A percentile compares a stretch with the other conserved stretches of the same genome.
Evolutionary conservation across 2,888 invertebrate species (phyloP).

Genomic region (Zygogramma bicolorata): DNA sequence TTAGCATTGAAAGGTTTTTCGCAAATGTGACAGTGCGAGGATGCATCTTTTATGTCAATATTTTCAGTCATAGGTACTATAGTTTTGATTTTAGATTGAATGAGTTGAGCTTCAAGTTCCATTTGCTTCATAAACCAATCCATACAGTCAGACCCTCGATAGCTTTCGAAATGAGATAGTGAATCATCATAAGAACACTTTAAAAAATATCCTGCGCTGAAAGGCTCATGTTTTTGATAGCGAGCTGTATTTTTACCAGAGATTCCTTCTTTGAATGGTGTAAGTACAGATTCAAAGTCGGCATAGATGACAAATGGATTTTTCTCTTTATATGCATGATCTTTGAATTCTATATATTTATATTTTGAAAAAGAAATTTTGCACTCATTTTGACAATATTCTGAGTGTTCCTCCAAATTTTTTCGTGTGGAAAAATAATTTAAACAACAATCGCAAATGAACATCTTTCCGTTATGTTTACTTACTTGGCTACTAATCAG

Average conservation of each 20-base stretch:
- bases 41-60: background rate
- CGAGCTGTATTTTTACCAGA: background rate
- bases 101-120: background rate
- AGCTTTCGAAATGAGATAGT: background rate
- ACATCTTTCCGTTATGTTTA: constrained; percentile 11
- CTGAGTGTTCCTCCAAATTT: background rate
- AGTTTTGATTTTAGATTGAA: background rate
- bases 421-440: constrained; percentile 28
- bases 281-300: background rate
- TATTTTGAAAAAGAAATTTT: background rate
- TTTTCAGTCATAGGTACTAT: background rate
- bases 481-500: constrained; percentile 31
- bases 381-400: too few species aligned
- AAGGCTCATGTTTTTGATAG: background rate
- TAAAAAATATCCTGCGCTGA: too few species aligned
- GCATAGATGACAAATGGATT: constrained; percentile 14
- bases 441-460: constrained; percentile 44
- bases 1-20: constrained; percentile 24
- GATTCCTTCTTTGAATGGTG: background rate
- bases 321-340: background rate
- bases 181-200: background rate
- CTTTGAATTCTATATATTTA: background rate
- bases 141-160: background rate
- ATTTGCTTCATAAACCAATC: background rate
- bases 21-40: background rate